These are phyloP conservation scores for Drosophila paramelanica DNA, from an alignment of 2,888 invertebrate species.

Conservation along the genomic window DNA sequence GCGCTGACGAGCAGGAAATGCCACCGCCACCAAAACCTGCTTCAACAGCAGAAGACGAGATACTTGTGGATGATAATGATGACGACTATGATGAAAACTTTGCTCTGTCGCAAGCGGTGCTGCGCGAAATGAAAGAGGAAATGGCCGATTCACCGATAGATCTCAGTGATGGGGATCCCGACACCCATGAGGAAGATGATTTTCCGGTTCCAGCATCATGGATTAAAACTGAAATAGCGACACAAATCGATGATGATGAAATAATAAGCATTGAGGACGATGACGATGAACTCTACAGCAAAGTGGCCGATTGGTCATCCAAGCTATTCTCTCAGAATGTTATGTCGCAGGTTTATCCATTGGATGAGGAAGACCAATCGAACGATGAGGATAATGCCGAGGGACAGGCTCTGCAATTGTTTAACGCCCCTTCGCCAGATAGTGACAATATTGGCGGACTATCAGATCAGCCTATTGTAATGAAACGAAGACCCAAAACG, in stretches of 20 bases:
- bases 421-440: constrained; percentile 1
- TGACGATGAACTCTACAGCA: constrained; percentile 72
- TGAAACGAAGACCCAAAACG: neutral
- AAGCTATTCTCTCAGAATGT: constrained; percentile 75
- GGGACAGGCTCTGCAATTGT: constrained; percentile 8
- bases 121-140: constrained; percentile 79
- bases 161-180: constrained; percentile 22
- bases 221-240: constrained; percentile 26
- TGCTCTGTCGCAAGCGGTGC: constrained; percentile 75
- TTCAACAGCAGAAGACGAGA: neutral
- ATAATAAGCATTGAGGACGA: constrained; percentile 68
- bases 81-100: constrained; percentile 71
- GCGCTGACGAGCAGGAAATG: neutral
- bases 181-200: constrained; percentile 35
- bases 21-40: constrained; percentile 4
- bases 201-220: neutral
- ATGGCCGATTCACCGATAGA: constrained; percentile 51
- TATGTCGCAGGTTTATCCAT: constrained; percentile 76
- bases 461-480: neutral
- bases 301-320: constrained; percentile 77
- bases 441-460: neutral
- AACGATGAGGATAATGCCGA: constrained; percentile 7
- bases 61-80: constrained; percentile 1
- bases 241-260: constrained; percentile 46
- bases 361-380: constrained; percentile 27